A percentile compares a stretch with the other conserved stretches of the same genome.
phyloP scores from a whole-genome alignment of 2,888 invertebrate genomes.

The Dinocampus coccinellae region DNA sequence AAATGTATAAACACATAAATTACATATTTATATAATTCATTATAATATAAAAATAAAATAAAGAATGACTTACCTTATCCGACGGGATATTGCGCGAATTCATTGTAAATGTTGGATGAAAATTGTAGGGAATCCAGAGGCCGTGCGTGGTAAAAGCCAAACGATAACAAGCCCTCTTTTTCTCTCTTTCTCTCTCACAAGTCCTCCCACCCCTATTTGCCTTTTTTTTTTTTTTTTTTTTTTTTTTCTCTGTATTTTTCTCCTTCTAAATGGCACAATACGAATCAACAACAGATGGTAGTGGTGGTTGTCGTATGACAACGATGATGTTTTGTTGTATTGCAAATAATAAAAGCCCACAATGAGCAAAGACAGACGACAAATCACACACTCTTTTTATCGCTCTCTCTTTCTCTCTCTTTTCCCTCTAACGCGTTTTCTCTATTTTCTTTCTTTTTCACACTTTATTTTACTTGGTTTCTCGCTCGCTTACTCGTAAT shows the following conservation, averaged over 20 bases:
- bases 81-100: conserved; percentile 86
- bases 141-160: conserved; percentile 51
- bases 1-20: no score
- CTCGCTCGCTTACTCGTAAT: neutral
- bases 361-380: conserved; percentile 6
- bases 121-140: conserved; percentile 57
- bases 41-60: neutral
- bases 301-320: neutral
- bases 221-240: neutral
- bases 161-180: conserved; percentile 42
- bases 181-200: neutral
- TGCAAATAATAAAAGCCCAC: conserved; percentile 3
- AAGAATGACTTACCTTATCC: conserved; percentile 83
- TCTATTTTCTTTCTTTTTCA: neutral
- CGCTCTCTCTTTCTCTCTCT: neutral
- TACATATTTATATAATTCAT: neutral
- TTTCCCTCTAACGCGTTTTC: neutral
- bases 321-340: neutral
- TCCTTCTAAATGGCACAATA: conserved; percentile 17
- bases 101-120: conserved; percentile 71
- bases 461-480: neutral
- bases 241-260: no score
- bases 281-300: neutral
- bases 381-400: neutral
- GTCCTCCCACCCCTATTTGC: neutral